Conservation (phyloP, 2,888 invertebrate genomes). For the Amphipyra berbera region DNA sequence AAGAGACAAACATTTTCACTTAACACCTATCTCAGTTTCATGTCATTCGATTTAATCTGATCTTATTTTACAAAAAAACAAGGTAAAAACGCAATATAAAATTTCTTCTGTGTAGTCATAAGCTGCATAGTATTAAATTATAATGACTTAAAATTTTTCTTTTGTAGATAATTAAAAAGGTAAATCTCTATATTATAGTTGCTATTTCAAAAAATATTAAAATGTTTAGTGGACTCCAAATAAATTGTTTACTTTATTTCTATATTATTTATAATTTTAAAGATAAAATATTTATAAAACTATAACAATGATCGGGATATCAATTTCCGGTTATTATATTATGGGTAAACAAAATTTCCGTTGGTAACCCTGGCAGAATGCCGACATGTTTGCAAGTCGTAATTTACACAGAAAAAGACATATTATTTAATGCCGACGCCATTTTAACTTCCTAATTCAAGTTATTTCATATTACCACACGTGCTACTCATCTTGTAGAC, state of each 20-base stretch:
- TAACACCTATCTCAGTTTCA: background rate
- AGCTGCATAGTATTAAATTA: too few species aligned
- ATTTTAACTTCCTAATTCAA: conserved; percentile 21
- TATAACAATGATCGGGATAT: too few species aligned
- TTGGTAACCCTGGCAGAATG: conserved; percentile 49
- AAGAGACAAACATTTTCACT: conserved; percentile 15
- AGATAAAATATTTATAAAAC: too few species aligned
- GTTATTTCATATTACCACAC: background rate
- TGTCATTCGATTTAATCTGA: too few species aligned
- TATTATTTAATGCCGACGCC: conserved; percentile 46
- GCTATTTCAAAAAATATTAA: background rate
- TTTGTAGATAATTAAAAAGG: too few species aligned
- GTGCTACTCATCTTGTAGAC: conserved; percentile 13
- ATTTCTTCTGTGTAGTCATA: too few species aligned
- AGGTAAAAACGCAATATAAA: too few species aligned
- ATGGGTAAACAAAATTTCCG: conserved; percentile 32
- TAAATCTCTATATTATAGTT: background rate
- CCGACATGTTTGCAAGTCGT: conserved; percentile 36
- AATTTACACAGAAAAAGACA: conserved; percentile 51
- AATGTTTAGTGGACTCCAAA: background rate
- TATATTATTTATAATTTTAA: too few species aligned
- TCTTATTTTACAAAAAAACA: background rate
- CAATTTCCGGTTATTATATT: conserved; percentile 6
- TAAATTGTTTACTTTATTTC: background rate
- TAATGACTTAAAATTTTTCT: too few species aligned